phyloP scores from a whole-genome alignment of 2,113 vertebrate genomes.

The Rattus rattus region DNA sequence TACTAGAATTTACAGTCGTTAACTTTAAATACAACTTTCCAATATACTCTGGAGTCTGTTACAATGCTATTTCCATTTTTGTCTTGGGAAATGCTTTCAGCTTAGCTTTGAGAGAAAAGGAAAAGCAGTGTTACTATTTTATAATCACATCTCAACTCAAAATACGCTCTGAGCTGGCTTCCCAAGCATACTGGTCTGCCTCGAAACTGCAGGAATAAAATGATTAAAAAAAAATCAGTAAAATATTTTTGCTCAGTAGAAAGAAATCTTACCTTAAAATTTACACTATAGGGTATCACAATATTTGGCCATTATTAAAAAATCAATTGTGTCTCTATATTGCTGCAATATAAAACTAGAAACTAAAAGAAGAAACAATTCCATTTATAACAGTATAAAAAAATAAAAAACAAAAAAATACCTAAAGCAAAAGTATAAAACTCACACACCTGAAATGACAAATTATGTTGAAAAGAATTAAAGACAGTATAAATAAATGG shows the following conservation, averaged over 20 bases:
- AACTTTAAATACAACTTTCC: slow-evolving; percentile 15
- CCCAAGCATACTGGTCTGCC: background rate
- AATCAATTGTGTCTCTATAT: slow-evolving; percentile 5
- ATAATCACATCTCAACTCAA: slow-evolving; percentile 25
- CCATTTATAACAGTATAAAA: background rate
- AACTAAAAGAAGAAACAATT: slow-evolving; percentile 19
- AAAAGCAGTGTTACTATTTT: slow-evolving; percentile 41
- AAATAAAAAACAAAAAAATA: background rate
- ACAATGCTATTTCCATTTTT: slow-evolving; percentile 20
- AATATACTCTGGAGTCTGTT: slow-evolving; percentile 15
- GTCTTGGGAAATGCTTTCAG: background rate
- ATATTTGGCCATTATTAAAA: background rate
- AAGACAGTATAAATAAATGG: background rate
- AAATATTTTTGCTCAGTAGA: background rate
- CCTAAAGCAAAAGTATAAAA: background rate
- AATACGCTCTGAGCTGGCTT: slow-evolving; percentile 7
- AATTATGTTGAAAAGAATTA: background rate
- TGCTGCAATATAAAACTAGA: background rate
- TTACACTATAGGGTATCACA: background rate
- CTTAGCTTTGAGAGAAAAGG: slow-evolving; percentile 6
- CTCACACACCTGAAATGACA: background rate
- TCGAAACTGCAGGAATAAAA: slow-evolving; percentile 11
- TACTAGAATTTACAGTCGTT: background rate
- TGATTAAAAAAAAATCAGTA: background rate
- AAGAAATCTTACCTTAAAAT: slow-evolving; percentile 20